phyloP scores from a whole-genome alignment of 2,113 vertebrate genomes.

The Fukomys damarensis region DNA sequence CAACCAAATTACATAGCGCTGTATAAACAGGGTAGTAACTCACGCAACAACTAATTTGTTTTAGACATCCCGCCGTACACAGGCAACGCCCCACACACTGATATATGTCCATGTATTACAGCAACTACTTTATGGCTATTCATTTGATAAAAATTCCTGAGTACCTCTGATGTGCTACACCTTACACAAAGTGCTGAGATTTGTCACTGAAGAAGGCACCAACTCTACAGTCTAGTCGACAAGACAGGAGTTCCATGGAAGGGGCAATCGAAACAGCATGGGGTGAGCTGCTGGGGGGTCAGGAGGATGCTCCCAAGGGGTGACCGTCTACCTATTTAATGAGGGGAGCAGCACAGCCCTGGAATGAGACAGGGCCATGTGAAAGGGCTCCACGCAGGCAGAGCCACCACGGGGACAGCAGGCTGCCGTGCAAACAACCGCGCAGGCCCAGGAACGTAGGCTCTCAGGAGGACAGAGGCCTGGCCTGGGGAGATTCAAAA shows the following conservation, averaged over 20 bases:
- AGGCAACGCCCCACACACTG: neutral
- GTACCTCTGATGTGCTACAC: neutral
- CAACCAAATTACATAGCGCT: neutral
- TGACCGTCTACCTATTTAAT: neutral
- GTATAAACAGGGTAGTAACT: slow-evolving; percentile 14
- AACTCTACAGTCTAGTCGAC: neutral
- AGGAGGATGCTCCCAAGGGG: neutral
- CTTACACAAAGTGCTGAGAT: neutral
- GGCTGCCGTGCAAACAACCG: neutral
- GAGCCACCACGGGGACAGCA: neutral
- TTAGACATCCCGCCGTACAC: neutral
- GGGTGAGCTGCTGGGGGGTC: neutral
- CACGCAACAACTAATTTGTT: neutral
- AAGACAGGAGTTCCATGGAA: neutral
- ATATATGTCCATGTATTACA: neutral
- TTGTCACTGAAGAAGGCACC: neutral
- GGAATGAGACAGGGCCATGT: neutral
- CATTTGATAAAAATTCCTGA: neutral
- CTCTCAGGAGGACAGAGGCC: neutral
- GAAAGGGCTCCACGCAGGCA: neutral
- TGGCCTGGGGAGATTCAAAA: neutral
- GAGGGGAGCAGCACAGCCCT: neutral
- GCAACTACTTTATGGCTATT: neutral
- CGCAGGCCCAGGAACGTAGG: neutral
- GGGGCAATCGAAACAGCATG: neutral